Base-by-base conservation (phyloP, 53 echinoderm and acorn worm genomes). In the Patiria pectinifera region DNA sequence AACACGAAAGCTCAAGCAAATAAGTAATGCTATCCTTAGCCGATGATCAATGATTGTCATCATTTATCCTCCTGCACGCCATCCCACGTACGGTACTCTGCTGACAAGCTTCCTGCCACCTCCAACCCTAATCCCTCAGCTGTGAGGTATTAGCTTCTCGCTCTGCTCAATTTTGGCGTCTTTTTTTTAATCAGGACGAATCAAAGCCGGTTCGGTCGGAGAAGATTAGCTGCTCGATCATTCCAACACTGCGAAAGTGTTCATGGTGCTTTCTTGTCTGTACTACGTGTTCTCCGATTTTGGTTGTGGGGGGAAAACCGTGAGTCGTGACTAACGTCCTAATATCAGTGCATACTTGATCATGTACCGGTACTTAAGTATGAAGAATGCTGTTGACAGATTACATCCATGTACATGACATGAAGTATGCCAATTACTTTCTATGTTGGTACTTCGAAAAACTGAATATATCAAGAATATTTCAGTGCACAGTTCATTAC, bases 161-260 rank as follows among this genome's bases (percentile, higher is more conserved):
- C 35, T 11, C 63, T 44, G 22, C 48, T 83, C 83, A 58, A 79
- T 47, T 46, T 46, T n/a, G 24, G 35, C 19, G 14, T 46, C 3
- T 24, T 53, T 48, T 22, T 81, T 90, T 90, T 81, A 90, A 90
- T 90, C 90, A 90, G 62, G 59, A 80, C 90, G 80, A 90, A 90
- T 90, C 90, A 90, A 90, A 90, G 90, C 69, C 48, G 90, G 80
- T 69, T 90, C 81, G 62, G 69, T 80, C 82, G 45, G 90, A 80
- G 47, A 48, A 90, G 81, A 90, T 90, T 90, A 90, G 47, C 81
- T 24, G 46, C 90, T 90, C 81, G 58, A 90, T 90, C 90, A 90
- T 22, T 81, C 90, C n/a, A n/a, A 49, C 69, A 62, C 11, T 49
- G 3, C 86, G 4, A 16, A 75, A 74, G 86, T 48, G 12, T 70